These are phyloP conservation scores for Venturia canescens DNA, from an alignment of 1,140 invertebrate species.

Conservation along the genomic window DNA sequence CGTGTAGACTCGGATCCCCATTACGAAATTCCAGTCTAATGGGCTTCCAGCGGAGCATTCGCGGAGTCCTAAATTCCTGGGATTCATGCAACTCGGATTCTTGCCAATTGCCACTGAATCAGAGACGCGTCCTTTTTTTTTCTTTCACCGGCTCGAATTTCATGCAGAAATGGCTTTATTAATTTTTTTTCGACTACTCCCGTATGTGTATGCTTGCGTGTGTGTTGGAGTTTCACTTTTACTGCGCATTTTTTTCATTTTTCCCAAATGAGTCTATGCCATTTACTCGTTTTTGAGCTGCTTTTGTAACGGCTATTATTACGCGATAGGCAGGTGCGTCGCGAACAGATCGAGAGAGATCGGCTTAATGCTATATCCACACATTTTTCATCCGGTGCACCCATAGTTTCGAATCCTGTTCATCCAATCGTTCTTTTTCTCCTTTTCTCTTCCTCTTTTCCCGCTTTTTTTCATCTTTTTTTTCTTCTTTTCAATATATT, in stretches of 20 bases:
- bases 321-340: not conserved
- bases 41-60: not conserved
- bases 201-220: too few relatives aligned
- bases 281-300: not conserved
- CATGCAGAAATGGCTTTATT: not conserved
- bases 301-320: not conserved
- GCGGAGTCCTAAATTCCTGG: conserved; percentile 14
- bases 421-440: not conserved
- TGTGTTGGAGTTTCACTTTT: not conserved
- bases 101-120: not conserved
- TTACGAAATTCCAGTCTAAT: conserved; percentile 29
- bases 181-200: not conserved
- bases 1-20: not conserved
- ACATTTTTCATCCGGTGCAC: not conserved
- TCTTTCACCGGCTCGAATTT: not conserved
- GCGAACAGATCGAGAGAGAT: not conserved
- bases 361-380: conserved; percentile 1
- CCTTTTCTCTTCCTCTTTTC: not conserved
- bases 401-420: not conserved
- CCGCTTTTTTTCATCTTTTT: not conserved
- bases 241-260: not conserved
- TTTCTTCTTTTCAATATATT: not conserved
- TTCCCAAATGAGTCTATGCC: not conserved
- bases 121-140: not conserved
- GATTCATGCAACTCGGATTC: conserved; percentile 3